A percentile compares a stretch with the other conserved stretches of the same genome.
Evolutionary conservation across 2,888 invertebrate genomes (phyloP).

Genomic region (Reticulitermes lucifugus): DNA sequence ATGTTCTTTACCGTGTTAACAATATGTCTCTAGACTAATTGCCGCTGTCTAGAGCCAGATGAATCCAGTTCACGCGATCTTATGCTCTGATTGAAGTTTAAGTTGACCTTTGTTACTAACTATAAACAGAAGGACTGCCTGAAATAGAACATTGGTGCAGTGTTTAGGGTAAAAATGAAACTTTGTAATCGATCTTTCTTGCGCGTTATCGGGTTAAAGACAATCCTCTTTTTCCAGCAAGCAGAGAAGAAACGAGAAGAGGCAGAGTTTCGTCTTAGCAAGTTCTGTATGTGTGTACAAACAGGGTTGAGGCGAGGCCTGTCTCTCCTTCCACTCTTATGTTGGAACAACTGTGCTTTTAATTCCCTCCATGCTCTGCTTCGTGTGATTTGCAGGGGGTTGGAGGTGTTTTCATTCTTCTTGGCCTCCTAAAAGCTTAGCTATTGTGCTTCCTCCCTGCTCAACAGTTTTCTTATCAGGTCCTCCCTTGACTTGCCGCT

Average conservation of each 20-base stretch:
- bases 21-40: no score
- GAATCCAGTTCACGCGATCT: no score
- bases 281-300: not conserved
- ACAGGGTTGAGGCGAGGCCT: not conserved
- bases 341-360: slow-evolving; percentile 15
- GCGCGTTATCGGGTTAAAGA: not conserved
- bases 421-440: slow-evolving; percentile 20
- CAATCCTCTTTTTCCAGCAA: not conserved
- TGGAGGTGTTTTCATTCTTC: slow-evolving; percentile 1
- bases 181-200: not conserved
- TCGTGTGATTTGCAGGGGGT: slow-evolving; percentile 13
- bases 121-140: no score
- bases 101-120: no score
- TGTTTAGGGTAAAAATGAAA: not conserved
- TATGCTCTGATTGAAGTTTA: no score
- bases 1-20: no score
- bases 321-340: not conserved
- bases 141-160: not conserved
- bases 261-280: not conserved
- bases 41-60: no score
- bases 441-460: slow-evolving; percentile 10
- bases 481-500: not conserved
- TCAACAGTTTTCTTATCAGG: slow-evolving; percentile 24
- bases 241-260: not conserved
- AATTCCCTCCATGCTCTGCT: slow-evolving; percentile 6